phyloP scores from a whole-genome alignment of 2,113 vertebrate species.

The Synchiropus splendidus region DNA sequence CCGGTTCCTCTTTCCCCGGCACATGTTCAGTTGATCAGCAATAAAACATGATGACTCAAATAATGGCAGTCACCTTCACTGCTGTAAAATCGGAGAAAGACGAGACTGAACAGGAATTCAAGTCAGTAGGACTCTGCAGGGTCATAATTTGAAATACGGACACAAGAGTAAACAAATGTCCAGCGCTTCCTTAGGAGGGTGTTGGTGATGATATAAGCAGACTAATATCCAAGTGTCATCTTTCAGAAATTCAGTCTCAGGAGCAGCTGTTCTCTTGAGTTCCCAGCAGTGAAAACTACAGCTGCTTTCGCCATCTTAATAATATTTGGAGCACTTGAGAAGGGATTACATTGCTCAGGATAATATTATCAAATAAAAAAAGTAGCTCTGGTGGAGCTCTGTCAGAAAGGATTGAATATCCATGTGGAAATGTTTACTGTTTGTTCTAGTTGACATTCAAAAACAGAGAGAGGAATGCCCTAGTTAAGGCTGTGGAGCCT shows the following conservation, averaged over 20 bases:
- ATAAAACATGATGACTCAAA: not conserved
- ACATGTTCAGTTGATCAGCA: slow-evolving; percentile 12
- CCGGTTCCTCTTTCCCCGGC: slow-evolving; percentile 12
- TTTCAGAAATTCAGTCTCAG: slow-evolving; percentile 37
- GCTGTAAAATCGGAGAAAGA: too few relatives aligned
- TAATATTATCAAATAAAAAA: too few relatives aligned
- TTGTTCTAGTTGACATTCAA: too few relatives aligned
- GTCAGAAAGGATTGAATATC: too few relatives aligned
- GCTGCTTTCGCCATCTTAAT: slow-evolving; percentile 26
- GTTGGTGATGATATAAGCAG: slow-evolving; percentile 42
- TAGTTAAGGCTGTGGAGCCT: too few relatives aligned
- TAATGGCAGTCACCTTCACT: too few relatives aligned
- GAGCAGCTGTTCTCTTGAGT: slow-evolving; percentile 49
- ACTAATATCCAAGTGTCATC: slow-evolving; percentile 42
- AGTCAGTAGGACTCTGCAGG: too few relatives aligned
- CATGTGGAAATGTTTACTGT: too few relatives aligned
- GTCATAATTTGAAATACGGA: slow-evolving; percentile 8
- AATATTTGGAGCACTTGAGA: not conserved
- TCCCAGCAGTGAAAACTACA: slow-evolving; percentile 22
- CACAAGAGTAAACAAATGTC: slow-evolving; percentile 21
- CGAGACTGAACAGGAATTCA: too few relatives aligned
- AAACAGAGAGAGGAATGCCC: too few relatives aligned
- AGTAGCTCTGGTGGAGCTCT: too few relatives aligned
- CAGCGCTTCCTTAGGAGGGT: slow-evolving; percentile 27
- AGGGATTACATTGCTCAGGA: not conserved